Conservation (phyloP, 2,888 invertebrate species). For the Lepidocyrtoides sp. region DNA sequence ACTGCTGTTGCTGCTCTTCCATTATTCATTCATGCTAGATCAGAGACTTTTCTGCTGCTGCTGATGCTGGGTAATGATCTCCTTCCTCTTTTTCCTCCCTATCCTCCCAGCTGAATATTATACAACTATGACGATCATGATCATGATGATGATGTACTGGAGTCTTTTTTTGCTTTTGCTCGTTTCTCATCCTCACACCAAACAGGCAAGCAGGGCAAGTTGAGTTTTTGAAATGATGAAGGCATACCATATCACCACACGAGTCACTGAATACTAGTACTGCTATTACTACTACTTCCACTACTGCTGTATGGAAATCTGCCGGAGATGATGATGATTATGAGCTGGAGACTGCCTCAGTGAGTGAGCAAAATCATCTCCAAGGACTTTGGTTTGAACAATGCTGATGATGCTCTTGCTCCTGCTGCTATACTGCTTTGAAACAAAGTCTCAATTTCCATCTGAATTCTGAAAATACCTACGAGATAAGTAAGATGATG, state of each 20-base stretch:
- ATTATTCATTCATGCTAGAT: slow-evolving; percentile 85
- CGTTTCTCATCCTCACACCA: slow-evolving; percentile 72
- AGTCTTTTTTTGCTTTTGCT: slow-evolving; percentile 32
- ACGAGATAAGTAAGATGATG: too few species aligned
- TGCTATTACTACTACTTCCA: too few species aligned
- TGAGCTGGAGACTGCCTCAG: too few species aligned
- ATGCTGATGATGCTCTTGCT: too few species aligned
- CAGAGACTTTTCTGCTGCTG: too few species aligned
- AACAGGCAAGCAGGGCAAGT: slow-evolving; percentile 2
- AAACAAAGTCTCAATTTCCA: background rate
- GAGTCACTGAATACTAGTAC: slow-evolving; percentile 33
- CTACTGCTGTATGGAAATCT: too few species aligned
- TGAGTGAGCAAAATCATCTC: slow-evolving; percentile 55
- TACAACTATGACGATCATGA: background rate
- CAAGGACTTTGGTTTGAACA: too few species aligned
- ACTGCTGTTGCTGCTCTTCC: slow-evolving; percentile 77
- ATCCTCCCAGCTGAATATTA: slow-evolving; percentile 43
- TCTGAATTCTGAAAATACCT: too few species aligned
- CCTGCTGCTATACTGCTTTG: background rate
- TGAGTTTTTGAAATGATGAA: background rate
- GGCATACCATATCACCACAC: background rate
- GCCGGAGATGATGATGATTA: too few species aligned
- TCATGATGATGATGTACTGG: background rate
- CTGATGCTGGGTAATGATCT: slow-evolving; percentile 84
- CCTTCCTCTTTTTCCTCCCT: slow-evolving; percentile 75